Evolutionary conservation across 2,113 vertebrate species (phyloP), one percentile per base, ranked within the genome.

Genomic region (Neofelis nebulosa): DNA sequence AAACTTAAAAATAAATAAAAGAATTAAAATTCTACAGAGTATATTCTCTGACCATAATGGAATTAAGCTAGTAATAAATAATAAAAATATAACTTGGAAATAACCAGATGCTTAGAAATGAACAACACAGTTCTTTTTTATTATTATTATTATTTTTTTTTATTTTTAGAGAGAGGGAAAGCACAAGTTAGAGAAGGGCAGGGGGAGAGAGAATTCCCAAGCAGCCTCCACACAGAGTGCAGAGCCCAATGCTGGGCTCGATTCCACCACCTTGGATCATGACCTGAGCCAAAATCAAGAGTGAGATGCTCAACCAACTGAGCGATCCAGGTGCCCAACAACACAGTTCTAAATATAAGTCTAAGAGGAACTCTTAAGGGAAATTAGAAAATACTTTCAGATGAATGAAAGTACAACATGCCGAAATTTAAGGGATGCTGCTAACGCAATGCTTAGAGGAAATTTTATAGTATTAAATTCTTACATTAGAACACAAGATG

Each of bases 301-400:
- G 45, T 45, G 45, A 45, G 45, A 45, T 45, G 45, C 45, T 45
- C 45, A 45, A 45, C 45, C 45, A 45, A 45, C 45, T 45, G 45
- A 45, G 45, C 45, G 45, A 45, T 45, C 45, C 45, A 45, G 45
- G 45, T 45, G 8, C 45, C 45, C 36, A 36, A 66, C 55, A 92
- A 18, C 29, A 79, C 45, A 31, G 18, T 83, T 92, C 25, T 82
- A 76, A 68, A n/a, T 92, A 52, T 89, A 9, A 31, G 7, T 71
- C 61, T 78, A 92, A 89, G 82, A 84, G 12, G 52, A 66, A 55
- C 38, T 86, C 66, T 94, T 29, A 74, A 66, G 45, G 52, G 36
- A 91, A 91, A 84, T 79, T 81, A 81, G 50, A 82, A 88, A 80
- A 66, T 81, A 78, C 82, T 87, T 91, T 82, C 82, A 45, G 55